phyloP scores from a whole-genome alignment of 2,888 invertebrate species.

The Mythimna loreyi region DNA sequence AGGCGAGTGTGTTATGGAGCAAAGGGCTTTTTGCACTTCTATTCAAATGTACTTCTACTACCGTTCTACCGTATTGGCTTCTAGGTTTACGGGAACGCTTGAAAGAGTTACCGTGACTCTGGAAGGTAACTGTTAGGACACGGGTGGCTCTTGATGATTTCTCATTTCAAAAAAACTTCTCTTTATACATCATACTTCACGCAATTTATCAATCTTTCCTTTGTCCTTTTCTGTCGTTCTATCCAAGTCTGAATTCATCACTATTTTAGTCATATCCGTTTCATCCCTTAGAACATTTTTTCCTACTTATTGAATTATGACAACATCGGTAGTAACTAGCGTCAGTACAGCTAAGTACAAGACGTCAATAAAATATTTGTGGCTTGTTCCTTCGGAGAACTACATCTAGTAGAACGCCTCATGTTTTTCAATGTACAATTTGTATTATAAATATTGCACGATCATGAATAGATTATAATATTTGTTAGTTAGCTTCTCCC shows the following conservation, averaged over 20 bases:
- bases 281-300: neutral
- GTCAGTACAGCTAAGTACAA: neutral
- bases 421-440: conserved; percentile 34
- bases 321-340: neutral
- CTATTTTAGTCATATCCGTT: neutral
- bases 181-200: neutral
- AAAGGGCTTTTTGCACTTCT: too few species aligned
- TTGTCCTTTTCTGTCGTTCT: neutral
- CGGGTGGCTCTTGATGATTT: too few species aligned
- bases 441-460: conserved; percentile 32
- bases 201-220: neutral
- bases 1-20: too few species aligned
- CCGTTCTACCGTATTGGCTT: too few species aligned
- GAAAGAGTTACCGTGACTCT: too few species aligned
- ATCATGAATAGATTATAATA: conserved; percentile 28
- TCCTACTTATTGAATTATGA: neutral
- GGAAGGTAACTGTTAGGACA: too few species aligned
- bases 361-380: conserved; percentile 46
- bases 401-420: conserved; percentile 22
- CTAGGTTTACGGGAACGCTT: too few species aligned
- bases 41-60: too few species aligned
- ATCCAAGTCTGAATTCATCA: neutral
- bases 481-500: neutral
- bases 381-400: conserved; percentile 29
- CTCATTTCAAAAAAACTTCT: neutral